These are phyloP conservation scores for Meiosimyza platycephala DNA, from an alignment of 2,888 invertebrate species.

Conservation along the genomic window DNA sequence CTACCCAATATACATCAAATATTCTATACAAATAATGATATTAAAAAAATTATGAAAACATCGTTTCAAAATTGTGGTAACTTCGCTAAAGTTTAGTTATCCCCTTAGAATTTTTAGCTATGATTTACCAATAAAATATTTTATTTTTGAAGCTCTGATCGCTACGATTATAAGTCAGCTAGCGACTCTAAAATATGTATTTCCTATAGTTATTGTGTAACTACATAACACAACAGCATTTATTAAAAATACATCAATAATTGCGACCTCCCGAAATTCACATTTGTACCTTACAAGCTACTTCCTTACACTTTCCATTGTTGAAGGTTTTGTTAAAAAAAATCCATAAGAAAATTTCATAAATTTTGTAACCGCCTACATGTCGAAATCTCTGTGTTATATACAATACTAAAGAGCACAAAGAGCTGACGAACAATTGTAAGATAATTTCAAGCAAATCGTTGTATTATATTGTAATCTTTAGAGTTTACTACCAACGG, in stretches of 20 bases:
- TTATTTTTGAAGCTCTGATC: too few species aligned
- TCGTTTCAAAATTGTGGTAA: too few species aligned
- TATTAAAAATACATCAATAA: conserved; percentile 7
- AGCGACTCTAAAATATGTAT: too few species aligned
- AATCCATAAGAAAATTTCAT: neutral
- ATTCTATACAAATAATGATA: too few species aligned
- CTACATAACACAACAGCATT: conserved; percentile 11
- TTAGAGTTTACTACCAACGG: conserved; percentile 1
- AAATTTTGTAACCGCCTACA: neutral
- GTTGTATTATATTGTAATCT: neutral
- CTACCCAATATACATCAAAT: too few species aligned
- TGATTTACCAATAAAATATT: too few species aligned
- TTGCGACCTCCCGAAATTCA: neutral
- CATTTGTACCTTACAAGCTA: neutral
- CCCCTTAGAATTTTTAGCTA: too few species aligned
- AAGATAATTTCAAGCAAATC: conserved; percentile 12
- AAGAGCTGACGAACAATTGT: neutral
- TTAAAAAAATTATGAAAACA: too few species aligned
- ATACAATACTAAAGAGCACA: neutral
- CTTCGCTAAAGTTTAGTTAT: too few species aligned
- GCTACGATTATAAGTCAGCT: too few species aligned
- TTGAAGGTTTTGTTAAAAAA: neutral
- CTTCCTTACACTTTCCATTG: neutral
- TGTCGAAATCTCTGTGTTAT: neutral
- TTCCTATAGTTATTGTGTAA: too few species aligned